Conservation (phyloP, 2,113 vertebrate genomes). For the Callaeas wilsoni region DNA sequence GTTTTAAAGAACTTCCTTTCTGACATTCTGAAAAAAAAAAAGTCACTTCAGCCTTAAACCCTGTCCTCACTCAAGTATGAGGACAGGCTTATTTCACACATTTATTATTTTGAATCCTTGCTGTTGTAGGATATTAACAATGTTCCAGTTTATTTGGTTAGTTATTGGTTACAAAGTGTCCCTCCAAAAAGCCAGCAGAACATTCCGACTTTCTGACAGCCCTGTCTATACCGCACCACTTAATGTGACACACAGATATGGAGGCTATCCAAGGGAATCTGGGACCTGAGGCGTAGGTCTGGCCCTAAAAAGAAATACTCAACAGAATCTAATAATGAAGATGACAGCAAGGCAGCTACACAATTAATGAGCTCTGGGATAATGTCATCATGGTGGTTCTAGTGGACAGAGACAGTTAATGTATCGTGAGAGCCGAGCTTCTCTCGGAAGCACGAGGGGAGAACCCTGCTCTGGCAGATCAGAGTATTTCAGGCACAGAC, state of each 20-base stretch:
- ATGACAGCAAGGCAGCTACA: background rate
- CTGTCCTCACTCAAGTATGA: background rate
- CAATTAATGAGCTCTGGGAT: background rate
- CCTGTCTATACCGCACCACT: fast-evolving
- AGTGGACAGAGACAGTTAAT: background rate
- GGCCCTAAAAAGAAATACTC: background rate
- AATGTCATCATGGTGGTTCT: background rate
- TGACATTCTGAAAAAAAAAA: background rate
- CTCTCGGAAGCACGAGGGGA: background rate
- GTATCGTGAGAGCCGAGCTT: background rate
- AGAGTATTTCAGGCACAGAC: background rate
- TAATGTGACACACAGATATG: background rate
- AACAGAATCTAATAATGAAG: background rate
- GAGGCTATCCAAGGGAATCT: background rate
- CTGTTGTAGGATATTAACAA: background rate
- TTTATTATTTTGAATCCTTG: background rate
- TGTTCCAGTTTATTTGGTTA: background rate
- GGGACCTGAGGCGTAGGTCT: background rate
- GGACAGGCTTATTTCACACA: background rate
- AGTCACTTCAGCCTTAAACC: background rate
- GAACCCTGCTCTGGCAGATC: background rate
- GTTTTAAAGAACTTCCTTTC: background rate
- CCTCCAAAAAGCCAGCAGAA: background rate
- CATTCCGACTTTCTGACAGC: background rate
- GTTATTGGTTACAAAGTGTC: background rate